Base-by-base conservation (phyloP, 2,113 vertebrate species). In the Oncorhynchus nerka region DNA sequence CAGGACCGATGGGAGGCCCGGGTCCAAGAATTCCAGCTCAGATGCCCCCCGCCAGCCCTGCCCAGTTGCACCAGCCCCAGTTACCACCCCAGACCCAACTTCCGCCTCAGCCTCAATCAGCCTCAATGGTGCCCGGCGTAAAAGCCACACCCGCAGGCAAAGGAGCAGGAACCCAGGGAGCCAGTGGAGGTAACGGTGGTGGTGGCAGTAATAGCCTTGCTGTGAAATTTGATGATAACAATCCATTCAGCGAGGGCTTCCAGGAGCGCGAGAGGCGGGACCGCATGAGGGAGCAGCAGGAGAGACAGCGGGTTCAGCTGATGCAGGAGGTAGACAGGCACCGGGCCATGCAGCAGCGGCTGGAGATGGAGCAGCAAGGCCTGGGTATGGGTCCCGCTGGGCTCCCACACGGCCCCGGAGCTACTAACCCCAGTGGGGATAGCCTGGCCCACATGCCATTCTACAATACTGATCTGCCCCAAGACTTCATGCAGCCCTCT, bases 151-250 rank as follows among this genome's bases (percentile, higher is more conserved):
- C 93, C 3, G 89, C 87, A 30, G 51, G 90, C 32, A 32, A 34
- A 3, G 85, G 83, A 45, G 70, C 93, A 20, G 82, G 83, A 16
- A 71, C 90, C n/a, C 59, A 62, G 48, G 74, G 71, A 11, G 71
- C 73, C 48, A 77, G 71, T 1, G 68, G 45, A 3, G 79, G 8
- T 45, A 45, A 45, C 8, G 39, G 3, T 67, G 70, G 82, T 88
- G 2, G 83, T 89, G 7, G 92, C 88, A 70, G 75, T 19, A 30
- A 34, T n/a, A 34, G 67, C 19, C 19, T 30, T 1, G 19, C 67
- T n/a, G 97, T 99, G 28, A 96, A 99, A 73, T 99, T 99, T 75
- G 97, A 99, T 16, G 97, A 99, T 92, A 99, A 97, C 81, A 99
- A 99, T 86, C 98, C 98, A 2, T 99, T 99, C 26, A 99, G 98